Conservation (phyloP, 1,140 invertebrate genomes). For the Heliconius nattereri region DNA sequence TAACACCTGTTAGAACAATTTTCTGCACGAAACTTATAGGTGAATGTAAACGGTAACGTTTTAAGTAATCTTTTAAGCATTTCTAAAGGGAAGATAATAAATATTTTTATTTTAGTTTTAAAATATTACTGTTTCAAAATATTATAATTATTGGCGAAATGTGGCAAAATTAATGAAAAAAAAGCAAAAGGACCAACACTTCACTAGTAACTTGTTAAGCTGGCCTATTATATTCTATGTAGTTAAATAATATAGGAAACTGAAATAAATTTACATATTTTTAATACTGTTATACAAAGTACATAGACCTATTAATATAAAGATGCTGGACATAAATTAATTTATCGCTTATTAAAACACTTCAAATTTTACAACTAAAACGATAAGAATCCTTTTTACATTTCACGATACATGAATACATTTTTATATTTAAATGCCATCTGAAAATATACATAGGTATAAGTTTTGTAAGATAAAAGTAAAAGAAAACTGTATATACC, state of each 20-base stretch:
- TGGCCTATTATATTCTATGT: neutral
- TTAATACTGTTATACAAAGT: neutral
- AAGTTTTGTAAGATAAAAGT: too few species aligned
- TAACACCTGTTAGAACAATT: slow-evolving; percentile 34
- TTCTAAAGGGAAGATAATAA: neutral
- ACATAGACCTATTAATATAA: slow-evolving; percentile 40
- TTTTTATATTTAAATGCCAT: neutral
- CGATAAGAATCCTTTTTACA: slow-evolving; percentile 38
- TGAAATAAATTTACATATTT: neutral
- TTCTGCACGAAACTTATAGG: slow-evolving; percentile 10
- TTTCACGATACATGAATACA: slow-evolving; percentile 34
- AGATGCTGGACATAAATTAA: slow-evolving; percentile 53
- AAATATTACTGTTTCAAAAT: too few species aligned
- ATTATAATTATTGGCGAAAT: neutral
- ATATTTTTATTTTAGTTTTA: too few species aligned
- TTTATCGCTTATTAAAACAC: slow-evolving; percentile 70
- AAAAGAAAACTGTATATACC: too few species aligned
- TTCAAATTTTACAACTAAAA: slow-evolving; percentile 60
- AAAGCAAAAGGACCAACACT: neutral
- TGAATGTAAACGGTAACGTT: neutral
- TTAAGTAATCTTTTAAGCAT: neutral
- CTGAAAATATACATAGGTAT: too few species aligned
- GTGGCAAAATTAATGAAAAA: neutral
- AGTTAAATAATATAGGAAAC: too few species aligned
- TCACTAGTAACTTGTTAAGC: too few species aligned